Conservation (phyloP, 53 echinoderm and acorn worm species). For the Antedon mediterranea region DNA sequence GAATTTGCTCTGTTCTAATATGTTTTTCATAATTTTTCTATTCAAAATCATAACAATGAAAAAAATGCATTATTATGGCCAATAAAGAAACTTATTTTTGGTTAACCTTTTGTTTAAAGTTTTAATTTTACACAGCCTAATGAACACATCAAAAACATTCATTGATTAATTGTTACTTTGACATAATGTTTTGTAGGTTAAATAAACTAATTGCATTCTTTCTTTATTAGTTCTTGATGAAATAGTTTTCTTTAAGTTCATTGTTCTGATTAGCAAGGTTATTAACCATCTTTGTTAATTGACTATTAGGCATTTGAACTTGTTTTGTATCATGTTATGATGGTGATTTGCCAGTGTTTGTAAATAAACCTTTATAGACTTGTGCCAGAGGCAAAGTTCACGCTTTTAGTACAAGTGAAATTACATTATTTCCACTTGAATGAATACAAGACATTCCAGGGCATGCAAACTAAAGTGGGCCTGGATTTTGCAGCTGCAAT, state of each 20-base stretch:
- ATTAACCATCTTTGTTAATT: slow-evolving; percentile 1
- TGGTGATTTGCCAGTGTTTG: neutral
- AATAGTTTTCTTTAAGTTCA: neutral
- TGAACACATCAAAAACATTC: neutral
- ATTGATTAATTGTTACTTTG: neutral
- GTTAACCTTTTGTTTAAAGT: neutral
- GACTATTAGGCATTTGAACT: neutral
- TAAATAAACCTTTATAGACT: neutral
- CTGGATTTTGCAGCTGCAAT: neutral
- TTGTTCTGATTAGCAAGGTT: neutral
- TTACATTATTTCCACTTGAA: neutral
- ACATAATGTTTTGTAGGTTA: neutral
- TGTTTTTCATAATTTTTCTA: neutral
- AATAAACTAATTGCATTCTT: neutral
- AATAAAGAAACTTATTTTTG: neutral
- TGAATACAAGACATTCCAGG: neutral
- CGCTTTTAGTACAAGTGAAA: neutral
- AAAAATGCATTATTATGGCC: neutral
- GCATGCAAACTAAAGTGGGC: neutral
- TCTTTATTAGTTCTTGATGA: neutral
- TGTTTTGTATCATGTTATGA: neutral
- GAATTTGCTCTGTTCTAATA: neutral
- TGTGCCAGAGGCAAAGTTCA: neutral
- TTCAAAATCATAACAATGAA: neutral
- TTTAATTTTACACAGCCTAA: neutral